Evolutionary conservation across 2,113 vertebrate species (phyloP).

Genomic region (Platanista minor): DNA sequence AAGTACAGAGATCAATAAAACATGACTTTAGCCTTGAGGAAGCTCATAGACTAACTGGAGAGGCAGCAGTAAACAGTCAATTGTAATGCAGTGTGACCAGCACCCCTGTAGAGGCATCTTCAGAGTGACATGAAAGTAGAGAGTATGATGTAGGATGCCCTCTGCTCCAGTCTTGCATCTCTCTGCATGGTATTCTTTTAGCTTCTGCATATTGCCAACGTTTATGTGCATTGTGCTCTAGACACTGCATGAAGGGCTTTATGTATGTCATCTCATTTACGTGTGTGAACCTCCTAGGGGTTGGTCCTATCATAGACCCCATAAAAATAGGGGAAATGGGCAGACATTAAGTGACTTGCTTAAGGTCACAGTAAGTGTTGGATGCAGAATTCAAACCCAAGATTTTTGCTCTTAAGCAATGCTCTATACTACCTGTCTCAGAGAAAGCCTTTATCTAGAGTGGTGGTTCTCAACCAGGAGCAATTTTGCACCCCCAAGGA

Average conservation of each 20-base stretch:
- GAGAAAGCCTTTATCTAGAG: background rate
- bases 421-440: background rate
- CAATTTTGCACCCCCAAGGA: background rate
- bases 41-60: background rate
- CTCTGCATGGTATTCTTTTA: background rate
- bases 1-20: slow-evolving; percentile 14
- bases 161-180: background rate
- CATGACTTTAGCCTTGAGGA: background rate
- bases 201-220: background rate
- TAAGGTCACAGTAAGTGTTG: background rate
- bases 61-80: background rate
- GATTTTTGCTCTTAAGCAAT: background rate
- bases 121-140: background rate
- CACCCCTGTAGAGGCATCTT: background rate
- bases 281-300: background rate
- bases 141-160: background rate
- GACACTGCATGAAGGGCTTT: background rate
- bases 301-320: background rate
- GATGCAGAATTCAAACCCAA: background rate
- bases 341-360: background rate
- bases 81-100: background rate
- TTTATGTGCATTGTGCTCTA: background rate
- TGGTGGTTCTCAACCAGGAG: background rate
- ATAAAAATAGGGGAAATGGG: background rate
- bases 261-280: background rate